Base-by-base conservation (phyloP, 1,140 invertebrate species). In the Psilanteris sp. region DNA sequence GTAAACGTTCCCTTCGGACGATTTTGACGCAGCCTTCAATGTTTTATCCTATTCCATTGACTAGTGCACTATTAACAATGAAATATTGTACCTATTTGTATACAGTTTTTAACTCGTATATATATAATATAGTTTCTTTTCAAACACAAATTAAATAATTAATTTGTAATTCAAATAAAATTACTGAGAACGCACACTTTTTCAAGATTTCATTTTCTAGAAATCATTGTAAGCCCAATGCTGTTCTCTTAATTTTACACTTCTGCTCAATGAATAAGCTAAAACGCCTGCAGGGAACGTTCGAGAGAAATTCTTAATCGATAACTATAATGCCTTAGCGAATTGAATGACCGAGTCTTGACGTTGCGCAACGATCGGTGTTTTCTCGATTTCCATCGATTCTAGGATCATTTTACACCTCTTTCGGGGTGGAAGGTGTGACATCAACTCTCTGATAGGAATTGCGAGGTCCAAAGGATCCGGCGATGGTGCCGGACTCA, bases 341-440 rank as follows among this genome's bases (percentile, higher is more conserved):
- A 94, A 96, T 50, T 95, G 93, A 73, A 95, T 95, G 27, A 95
- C 94, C 0, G 94, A 94, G 71, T 91, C 94, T 78, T 94, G 92
- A 34, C 94, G 87, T 68, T 90, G 86, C 82, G 89, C 73, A 50
- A 88, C 81, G 44, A 88, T 71, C 67, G 87, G 71, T 64, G 77
- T 79, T 44, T 85, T 74, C 13, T 90, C 79, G 89, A 88, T 79
- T 80, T 92, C 91, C 89, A 92, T 91, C 0, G 92, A 92, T 57
- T 93, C 91, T 41, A 93, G 90, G 76, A 95, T 95, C 87, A 94
- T 92, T 81, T 94, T 95, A 36, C 89, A 91, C 2, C 94, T 90
- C 85, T 96, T 96, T 29, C 94, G 87, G 2, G 93, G 91, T 5
- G 94, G 94, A 32, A 95, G 34, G 15, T 72, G 57, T 0, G 68